Evolutionary conservation across 2,797 vertebrate genomes (phyloP), one percentile per base, ranked within the genome.

Genomic region (Iguana delicatissima): DNA sequence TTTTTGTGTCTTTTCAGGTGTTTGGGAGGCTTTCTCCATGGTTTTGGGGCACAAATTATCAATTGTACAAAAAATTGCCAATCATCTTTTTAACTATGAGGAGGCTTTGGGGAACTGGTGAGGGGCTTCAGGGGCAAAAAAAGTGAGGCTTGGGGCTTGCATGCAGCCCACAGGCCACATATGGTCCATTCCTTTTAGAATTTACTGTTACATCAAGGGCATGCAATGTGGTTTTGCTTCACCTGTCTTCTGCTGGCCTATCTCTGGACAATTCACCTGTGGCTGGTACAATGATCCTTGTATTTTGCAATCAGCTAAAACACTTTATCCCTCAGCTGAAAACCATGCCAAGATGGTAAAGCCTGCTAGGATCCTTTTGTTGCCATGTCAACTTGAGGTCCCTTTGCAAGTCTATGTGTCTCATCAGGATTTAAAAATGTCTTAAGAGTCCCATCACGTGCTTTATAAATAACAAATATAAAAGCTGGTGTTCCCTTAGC

Each of bases 371-470:
- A 93, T 95, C 92, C 89, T 79, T 91, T 90, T 84, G 84, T 93
- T 90, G 93, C 86, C 83, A 91, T 89, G 88, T 92, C 89, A 86
- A 87, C 89, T 91, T 93, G 95, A 96, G 96, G 94, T 94, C 90
- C 95, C 16, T 95, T 95, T 95, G 92, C 94, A 85, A 93, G 92
- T 95, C 81, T 85, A 62, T 26, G 84, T 96, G 93, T 95, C 93
- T 95, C 95, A 92, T 93, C 91, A 0, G 67, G 80, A 85, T 87
- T 90, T 91, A 86, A 96, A 95, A 96, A 94, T 94, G 42, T 92
- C 95, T 96, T 96, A 96, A 87, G 90, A 84, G 55, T 59, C 82
- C 85, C 90, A 93, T 95, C 96, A 96, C 93, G 92, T 96, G 96
- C 94, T 64, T 94, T 85, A 80, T 62, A 92, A 95, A 95, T 92